These are phyloP conservation scores for Battus philenor DNA, from an alignment of 1,140 invertebrate species.

Conservation along the genomic window DNA sequence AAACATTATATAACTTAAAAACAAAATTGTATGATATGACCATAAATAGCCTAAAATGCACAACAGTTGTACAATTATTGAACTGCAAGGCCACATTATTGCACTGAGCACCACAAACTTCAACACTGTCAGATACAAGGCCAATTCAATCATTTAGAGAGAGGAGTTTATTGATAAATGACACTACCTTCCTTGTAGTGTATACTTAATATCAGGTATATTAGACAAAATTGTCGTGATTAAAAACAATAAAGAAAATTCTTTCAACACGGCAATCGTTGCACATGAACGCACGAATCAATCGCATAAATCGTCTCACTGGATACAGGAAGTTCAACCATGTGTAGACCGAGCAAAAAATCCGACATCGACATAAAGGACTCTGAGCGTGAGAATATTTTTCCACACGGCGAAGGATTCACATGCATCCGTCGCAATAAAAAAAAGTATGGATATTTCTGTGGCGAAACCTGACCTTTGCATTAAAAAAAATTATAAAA, in stretches of 20 bases:
- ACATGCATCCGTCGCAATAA: constrained; percentile 49
- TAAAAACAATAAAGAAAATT: no score
- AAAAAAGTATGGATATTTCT: constrained; percentile 46
- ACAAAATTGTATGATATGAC: no score
- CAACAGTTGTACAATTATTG: constrained; percentile 27
- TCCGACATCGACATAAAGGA: constrained; percentile 46
- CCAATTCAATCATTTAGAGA: constrained; percentile 51
- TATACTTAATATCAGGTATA: no score
- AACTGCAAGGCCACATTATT: constrained; percentile 35
- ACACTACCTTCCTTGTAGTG: constrained; percentile 8
- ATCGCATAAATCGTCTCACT: constrained; percentile 27
- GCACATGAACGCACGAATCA: constrained; percentile 13
- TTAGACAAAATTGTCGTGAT: no score
- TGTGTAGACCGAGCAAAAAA: constrained; percentile 42
- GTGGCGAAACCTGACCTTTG: constrained; percentile 49
- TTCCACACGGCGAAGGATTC: constrained; percentile 48
- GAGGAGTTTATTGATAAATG: constrained; percentile 14
- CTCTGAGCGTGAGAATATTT: constrained; percentile 57
- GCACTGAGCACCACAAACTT: constrained; percentile 32
- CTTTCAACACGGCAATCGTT: not conserved
- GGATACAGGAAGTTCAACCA: constrained; percentile 53
- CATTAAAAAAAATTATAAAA: constrained; percentile 28
- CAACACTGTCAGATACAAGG: constrained; percentile 61
- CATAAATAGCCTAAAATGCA: constrained; percentile 8
- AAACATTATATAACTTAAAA: no score